These are phyloP conservation scores for Bruchidius siliquastri DNA, from an alignment of 2,888 invertebrate species.

Conservation along the genomic window DNA sequence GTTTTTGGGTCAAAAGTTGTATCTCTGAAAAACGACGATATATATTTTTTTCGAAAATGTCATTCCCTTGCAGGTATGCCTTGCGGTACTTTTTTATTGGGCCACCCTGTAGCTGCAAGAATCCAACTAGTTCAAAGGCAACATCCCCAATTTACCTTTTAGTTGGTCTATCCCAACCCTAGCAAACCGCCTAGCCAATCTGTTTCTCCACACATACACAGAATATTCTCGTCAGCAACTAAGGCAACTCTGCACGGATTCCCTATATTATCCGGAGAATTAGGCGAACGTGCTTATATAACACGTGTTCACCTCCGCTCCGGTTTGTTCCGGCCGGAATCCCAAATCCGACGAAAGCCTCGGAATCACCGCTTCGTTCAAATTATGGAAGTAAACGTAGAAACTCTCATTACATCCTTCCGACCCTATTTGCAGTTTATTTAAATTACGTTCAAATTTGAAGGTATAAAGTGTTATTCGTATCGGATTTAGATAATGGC, in stretches of 20 bases:
- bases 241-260: background rate
- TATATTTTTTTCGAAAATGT: no score
- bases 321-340: slow-evolving; percentile 12
- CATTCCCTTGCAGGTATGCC: no score
- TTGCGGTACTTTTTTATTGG: no score
- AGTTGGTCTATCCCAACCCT: background rate
- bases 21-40: no score
- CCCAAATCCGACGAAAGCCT: slow-evolving; percentile 15
- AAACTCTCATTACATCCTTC: slow-evolving; percentile 29
- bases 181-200: background rate
- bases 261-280: slow-evolving; percentile 9
- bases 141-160: background rate
- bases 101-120: no score
- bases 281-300: slow-evolving; percentile 16
- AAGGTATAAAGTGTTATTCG: slow-evolving; percentile 36
- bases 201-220: background rate
- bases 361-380: slow-evolving; percentile 10
- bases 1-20: no score
- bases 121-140: background rate
- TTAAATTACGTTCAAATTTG: slow-evolving; percentile 40
- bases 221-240: background rate
- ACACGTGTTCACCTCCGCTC: slow-evolving; percentile 10
- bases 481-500: slow-evolving; percentile 8
- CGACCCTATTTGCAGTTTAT: slow-evolving; percentile 46
- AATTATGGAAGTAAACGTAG: slow-evolving; percentile 17